Conservation (phyloP, 2,797 vertebrate genomes). For the Aeoliscus strigatus region DNA sequence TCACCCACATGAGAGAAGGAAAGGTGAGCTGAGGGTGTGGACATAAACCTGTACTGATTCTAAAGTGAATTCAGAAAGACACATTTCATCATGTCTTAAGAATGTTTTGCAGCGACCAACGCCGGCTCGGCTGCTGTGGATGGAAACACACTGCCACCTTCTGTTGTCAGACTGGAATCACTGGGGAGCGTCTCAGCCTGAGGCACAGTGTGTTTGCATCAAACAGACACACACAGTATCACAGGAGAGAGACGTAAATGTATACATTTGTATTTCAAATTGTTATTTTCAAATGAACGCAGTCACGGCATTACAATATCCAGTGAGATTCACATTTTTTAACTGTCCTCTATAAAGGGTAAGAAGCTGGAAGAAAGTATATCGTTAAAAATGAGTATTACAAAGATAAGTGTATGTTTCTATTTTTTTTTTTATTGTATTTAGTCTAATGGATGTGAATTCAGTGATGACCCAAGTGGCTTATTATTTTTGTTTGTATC, state of each 20-base stretch:
- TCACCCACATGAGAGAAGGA: neutral
- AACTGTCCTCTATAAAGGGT: too few relatives aligned
- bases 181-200: neutral
- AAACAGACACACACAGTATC: neutral
- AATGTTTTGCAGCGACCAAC: neutral
- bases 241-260: too few relatives aligned
- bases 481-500: too few relatives aligned
- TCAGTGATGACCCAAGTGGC: too few relatives aligned
- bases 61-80: too few relatives aligned
- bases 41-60: neutral
- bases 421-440: too few relatives aligned
- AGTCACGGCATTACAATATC: too few relatives aligned
- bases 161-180: conserved; percentile 33
- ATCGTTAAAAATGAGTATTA: too few relatives aligned
- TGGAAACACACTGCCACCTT: conserved; percentile 47
- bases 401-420: neutral
- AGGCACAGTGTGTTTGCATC: neutral
- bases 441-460: too few relatives aligned
- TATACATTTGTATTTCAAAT: too few relatives aligned
- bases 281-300: neutral
- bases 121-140: neutral
- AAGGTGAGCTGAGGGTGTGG: neutral
- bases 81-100: neutral
- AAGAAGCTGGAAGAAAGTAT: too few relatives aligned
- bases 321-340: too few relatives aligned